Evolutionary conservation across 2,113 vertebrate genomes (phyloP).

Genomic region (Mungos mungo): DNA sequence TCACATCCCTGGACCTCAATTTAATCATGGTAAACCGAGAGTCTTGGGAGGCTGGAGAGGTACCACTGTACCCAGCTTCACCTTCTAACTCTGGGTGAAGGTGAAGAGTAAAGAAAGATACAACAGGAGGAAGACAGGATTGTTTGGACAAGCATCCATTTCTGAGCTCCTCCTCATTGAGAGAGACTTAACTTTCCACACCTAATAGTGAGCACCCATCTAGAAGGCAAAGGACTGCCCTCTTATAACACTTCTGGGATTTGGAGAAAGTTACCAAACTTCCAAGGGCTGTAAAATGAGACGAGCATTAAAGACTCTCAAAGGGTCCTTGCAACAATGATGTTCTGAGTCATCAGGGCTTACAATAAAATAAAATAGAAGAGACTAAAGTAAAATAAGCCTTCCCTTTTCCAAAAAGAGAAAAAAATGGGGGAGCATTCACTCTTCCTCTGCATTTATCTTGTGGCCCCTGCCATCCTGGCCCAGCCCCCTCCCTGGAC

Average conservation of each 20-base stretch:
- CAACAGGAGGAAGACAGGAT: background rate
- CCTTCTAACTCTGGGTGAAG: background rate
- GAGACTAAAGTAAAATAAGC: background rate
- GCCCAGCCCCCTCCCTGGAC: background rate
- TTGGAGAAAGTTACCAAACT: background rate
- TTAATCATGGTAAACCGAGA: background rate
- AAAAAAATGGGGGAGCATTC: background rate
- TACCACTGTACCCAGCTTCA: fast-evolving
- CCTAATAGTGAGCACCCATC: background rate
- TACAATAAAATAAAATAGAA: conserved; percentile 1
- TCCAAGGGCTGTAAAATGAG: background rate
- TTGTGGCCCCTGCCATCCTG: background rate
- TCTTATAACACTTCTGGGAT: background rate
- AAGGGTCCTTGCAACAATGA: conserved; percentile 25
- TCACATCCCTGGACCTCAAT: background rate
- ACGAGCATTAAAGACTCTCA: background rate
- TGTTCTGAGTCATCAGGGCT: conserved; percentile 40
- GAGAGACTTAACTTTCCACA: background rate
- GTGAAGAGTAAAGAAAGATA: background rate
- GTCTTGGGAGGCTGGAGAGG: background rate
- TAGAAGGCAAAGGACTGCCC: background rate
- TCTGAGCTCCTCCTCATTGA: background rate
- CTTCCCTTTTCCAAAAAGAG: background rate
- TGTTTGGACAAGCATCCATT: background rate
- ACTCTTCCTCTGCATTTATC: background rate